These are phyloP conservation scores for Onychostoma macrolepis DNA, from an alignment of 2,113 vertebrate genomes.

Conservation along the genomic window DNA sequence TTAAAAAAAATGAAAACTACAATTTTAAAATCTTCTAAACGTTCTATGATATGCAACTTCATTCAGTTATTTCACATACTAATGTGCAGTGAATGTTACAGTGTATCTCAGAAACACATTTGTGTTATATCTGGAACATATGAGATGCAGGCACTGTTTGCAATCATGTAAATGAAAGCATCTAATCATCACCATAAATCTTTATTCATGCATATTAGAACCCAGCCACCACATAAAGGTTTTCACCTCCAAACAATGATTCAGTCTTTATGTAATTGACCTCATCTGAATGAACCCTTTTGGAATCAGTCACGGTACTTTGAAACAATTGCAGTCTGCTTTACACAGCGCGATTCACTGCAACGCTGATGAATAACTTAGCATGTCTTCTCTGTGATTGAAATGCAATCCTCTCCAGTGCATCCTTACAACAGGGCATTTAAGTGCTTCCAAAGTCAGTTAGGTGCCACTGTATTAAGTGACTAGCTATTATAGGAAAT, in stretches of 20 bases:
- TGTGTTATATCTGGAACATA: neutral
- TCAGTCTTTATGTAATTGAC: conserved; percentile 56
- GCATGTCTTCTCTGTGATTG: conserved; percentile 58
- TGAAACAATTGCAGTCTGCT: conserved; percentile 34
- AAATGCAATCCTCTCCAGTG: conserved; percentile 62
- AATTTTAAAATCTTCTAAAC: no score
- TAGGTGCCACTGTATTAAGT: conserved; percentile 56
- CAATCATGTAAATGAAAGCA: conserved; percentile 14
- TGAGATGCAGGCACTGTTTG: neutral
- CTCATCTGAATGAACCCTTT: conserved; percentile 60
- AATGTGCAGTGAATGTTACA: conserved; percentile 3
- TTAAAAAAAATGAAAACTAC: no score
- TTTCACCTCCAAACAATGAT: conserved; percentile 40
- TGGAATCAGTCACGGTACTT: conserved; percentile 35
- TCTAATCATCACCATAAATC: conserved; percentile 59
- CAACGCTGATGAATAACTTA: conserved; percentile 67
- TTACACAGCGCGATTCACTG: conserved; percentile 51
- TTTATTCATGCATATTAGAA: conserved; percentile 54
- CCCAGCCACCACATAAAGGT: conserved; percentile 40
- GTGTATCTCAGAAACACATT: neutral
- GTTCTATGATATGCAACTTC: neutral
- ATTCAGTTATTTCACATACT: neutral
- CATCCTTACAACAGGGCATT: conserved; percentile 43
- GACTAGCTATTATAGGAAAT: conserved; percentile 60
- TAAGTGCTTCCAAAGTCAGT: conserved; percentile 53